Evolutionary conservation across 2,888 invertebrate genomes (phyloP).

Genomic region (Ectobius pallidus): DNA sequence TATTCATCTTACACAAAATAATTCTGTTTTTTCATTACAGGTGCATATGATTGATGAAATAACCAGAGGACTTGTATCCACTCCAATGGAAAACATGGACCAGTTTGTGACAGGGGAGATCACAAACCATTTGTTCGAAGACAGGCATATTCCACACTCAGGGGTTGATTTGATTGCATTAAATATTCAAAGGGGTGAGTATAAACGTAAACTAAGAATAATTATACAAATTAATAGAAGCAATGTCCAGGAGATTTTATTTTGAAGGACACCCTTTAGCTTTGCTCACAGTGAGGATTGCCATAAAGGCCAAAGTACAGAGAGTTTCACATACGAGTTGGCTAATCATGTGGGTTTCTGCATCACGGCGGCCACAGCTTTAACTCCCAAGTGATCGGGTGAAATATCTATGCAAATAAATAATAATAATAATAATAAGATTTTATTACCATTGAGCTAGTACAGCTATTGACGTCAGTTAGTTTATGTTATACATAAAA

Average conservation of each 20-base stretch:
- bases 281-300: not conserved
- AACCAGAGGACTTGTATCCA: slow-evolving; percentile 81
- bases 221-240: too few relatives aligned
- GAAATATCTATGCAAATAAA: too few relatives aligned
- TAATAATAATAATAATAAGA: too few relatives aligned
- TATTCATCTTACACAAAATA: too few relatives aligned
- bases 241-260: not conserved
- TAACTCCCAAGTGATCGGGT: too few relatives aligned
- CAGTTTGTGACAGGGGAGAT: slow-evolving; percentile 94
- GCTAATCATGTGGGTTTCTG: too few relatives aligned
- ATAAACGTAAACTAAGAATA: not conserved
- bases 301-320: not conserved
- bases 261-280: not conserved
- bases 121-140: slow-evolving; percentile 93
- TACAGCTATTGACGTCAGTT: too few relatives aligned
- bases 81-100: slow-evolving; percentile 92
- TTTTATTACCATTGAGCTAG: too few relatives aligned
- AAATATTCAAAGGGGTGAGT: slow-evolving; percentile 76
- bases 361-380: too few relatives aligned
- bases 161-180: slow-evolving; percentile 92
- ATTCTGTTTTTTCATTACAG: too few relatives aligned
- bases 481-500: too few relatives aligned
- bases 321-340: too few relatives aligned
- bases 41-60: slow-evolving; percentile 85
- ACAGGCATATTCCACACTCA: slow-evolving; percentile 85